These are phyloP conservation scores for Drosophila ambigua DNA, from an alignment of 1,140 invertebrate species.

Conservation along the genomic window DNA sequence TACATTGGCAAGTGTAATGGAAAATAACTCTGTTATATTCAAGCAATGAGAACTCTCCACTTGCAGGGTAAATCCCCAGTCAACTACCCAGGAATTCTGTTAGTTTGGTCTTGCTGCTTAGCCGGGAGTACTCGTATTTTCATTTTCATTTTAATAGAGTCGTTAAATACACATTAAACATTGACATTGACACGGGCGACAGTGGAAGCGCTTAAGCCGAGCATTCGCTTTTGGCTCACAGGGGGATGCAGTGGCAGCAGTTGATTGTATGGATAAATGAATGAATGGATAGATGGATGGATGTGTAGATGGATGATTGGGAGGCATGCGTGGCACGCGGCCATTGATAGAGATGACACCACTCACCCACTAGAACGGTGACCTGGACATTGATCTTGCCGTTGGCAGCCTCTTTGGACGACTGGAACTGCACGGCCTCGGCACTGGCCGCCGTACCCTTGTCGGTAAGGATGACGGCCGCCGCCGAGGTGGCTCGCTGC, in stretches of 20 bases:
- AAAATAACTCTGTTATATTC: too few species aligned
- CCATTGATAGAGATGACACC: neutral
- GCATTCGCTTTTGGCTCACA: constrained; percentile 2
- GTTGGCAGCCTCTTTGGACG: constrained; percentile 89
- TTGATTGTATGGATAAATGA: constrained; percentile 2
- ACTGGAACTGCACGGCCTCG: constrained; percentile 85
- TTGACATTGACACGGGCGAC: constrained; percentile 64
- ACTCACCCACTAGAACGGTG: constrained; percentile 89
- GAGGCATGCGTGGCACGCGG: constrained; percentile 25
- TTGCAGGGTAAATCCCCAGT: constrained; percentile 12
- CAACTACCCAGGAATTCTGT: constrained; percentile 27
- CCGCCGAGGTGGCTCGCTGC: constrained; percentile 73
- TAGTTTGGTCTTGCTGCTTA: constrained; percentile 25
- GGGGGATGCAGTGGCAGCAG: neutral
- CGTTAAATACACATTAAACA: constrained; percentile 79
- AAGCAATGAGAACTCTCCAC: neutral
- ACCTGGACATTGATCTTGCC: constrained; percentile 95
- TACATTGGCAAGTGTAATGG: too few species aligned
- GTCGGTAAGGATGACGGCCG: constrained; percentile 72
- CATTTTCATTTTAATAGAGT: constrained; percentile 66
- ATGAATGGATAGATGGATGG: constrained; percentile 4
- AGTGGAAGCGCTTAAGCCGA: constrained; percentile 57
- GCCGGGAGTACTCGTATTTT: constrained; percentile 1
- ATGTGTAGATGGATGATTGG: constrained; percentile 9
- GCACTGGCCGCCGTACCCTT: constrained; percentile 84